phyloP scores from a whole-genome alignment of 1,140 invertebrate species.

The Anastrepha obliqua region DNA sequence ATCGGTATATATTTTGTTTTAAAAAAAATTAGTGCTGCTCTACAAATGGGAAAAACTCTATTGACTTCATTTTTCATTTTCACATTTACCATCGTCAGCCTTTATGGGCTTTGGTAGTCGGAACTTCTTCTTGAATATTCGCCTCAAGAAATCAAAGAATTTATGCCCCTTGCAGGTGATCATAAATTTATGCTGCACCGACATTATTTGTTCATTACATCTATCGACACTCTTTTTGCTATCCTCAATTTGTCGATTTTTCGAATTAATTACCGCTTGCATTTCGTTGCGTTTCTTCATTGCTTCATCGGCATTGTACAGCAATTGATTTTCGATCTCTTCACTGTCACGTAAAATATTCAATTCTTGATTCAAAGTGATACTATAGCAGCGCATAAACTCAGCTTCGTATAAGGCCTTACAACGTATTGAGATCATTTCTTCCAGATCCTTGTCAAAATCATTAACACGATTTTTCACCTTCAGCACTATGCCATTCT shows the following conservation, averaged over 20 bases:
- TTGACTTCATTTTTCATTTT: neutral
- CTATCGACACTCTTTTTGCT: slow-evolving; percentile 77
- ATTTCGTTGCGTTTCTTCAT: slow-evolving; percentile 72
- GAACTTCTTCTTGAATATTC: slow-evolving; percentile 87
- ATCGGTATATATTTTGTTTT: too few species aligned
- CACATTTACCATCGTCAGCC: slow-evolving; percentile 63
- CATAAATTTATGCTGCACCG: slow-evolving; percentile 77
- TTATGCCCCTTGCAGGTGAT: slow-evolving; percentile 81
- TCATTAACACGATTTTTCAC: slow-evolving; percentile 78
- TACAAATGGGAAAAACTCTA: too few species aligned
- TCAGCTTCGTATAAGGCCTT: slow-evolving; percentile 80
- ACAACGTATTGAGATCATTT: slow-evolving; percentile 79
- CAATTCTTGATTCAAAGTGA: slow-evolving; percentile 87
- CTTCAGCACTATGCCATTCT: slow-evolving; percentile 79
- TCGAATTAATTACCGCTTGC: slow-evolving; percentile 75
- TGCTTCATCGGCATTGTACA: slow-evolving; percentile 77
- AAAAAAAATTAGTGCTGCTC: too few species aligned
- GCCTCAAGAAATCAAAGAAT: slow-evolving; percentile 83
- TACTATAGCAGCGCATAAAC: slow-evolving; percentile 80
- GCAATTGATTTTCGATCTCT: slow-evolving; percentile 81
- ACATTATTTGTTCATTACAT: slow-evolving; percentile 77
- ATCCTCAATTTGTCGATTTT: slow-evolving; percentile 78
- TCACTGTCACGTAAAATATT: slow-evolving; percentile 86
- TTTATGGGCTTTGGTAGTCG: slow-evolving; percentile 76
- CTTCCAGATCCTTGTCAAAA: slow-evolving; percentile 81